Evolutionary conservation across 2,888 invertebrate species (phyloP).

Genomic region (Epistrophella euchroma): DNA sequence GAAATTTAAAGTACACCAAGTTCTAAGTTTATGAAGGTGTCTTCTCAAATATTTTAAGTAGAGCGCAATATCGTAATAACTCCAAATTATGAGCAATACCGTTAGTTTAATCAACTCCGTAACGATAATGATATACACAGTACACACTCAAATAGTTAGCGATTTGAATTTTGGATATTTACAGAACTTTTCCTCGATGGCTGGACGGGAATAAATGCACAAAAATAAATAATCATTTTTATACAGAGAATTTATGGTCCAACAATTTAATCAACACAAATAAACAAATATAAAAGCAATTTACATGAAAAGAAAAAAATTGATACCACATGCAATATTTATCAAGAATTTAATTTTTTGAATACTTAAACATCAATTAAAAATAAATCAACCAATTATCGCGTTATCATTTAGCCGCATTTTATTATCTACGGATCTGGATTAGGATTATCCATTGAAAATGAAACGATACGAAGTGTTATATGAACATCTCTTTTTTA

Average conservation of each 20-base stretch:
- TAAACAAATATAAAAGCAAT: slow-evolving; percentile 1
- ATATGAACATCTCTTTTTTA: too few relatives aligned
- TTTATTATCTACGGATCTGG: too few relatives aligned
- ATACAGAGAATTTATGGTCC: slow-evolving; percentile 65
- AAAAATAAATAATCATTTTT: slow-evolving; percentile 35
- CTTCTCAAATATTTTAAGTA: too few relatives aligned
- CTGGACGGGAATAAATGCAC: slow-evolving; percentile 36
- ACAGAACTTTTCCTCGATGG: slow-evolving; percentile 51
- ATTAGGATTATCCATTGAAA: too few relatives aligned
- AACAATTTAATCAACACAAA: slow-evolving; percentile 23
- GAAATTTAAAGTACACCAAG: too few relatives aligned
- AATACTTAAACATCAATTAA: too few relatives aligned
- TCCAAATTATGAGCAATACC: too few relatives aligned
- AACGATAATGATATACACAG: not conserved
- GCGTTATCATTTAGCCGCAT: too few relatives aligned
- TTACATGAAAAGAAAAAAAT: not conserved
- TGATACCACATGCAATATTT: not conserved
- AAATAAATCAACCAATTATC: too few relatives aligned
- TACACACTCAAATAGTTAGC: slow-evolving; percentile 4
- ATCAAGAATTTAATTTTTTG: not conserved
- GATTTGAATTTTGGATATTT: slow-evolving; percentile 41
- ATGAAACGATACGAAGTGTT: too few relatives aligned
- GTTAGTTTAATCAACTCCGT: not conserved
- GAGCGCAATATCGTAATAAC: too few relatives aligned
- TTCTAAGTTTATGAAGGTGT: too few relatives aligned